A percentile compares a stretch with the other conserved stretches of the same genome.
Evolutionary conservation across 2,113 vertebrate genomes (phyloP).

Genomic region (Toxotes jaculatrix): DNA sequence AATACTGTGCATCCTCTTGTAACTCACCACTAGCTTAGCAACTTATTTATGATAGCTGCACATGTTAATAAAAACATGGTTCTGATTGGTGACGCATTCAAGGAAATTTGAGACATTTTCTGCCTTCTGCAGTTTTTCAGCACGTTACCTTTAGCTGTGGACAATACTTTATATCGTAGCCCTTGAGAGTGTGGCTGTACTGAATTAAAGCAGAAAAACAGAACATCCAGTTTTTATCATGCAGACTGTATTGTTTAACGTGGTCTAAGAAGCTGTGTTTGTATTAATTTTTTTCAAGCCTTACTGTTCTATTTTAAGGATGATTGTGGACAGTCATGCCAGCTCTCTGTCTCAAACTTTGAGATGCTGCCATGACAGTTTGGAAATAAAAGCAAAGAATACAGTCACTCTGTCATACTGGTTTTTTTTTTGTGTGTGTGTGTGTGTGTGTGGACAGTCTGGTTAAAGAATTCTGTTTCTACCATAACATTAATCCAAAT

Average conservation of each 20-base stretch:
- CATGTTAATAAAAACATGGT: background rate
- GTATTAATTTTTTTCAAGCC: conserved; percentile 48
- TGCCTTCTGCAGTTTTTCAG: conserved; percentile 43
- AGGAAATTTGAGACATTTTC: conserved; percentile 37
- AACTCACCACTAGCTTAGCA: conserved; percentile 5
- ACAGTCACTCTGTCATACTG: background rate
- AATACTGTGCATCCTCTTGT: conserved; percentile 4
- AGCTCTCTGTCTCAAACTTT: conserved; percentile 14
- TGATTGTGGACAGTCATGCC: conserved; percentile 21
- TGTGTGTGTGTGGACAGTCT: background rate
- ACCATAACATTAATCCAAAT: background rate
- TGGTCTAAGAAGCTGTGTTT: conserved; percentile 26
- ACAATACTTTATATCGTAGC: conserved; percentile 5
- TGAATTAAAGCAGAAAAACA: conserved; percentile 10
- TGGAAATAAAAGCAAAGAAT: conserved; percentile 63
- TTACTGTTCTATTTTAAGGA: conserved; percentile 50
- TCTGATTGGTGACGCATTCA: conserved; percentile 1
- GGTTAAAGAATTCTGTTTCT: background rate
- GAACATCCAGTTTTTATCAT: conserved; percentile 23
- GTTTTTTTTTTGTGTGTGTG: no score
- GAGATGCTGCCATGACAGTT: conserved; percentile 12
- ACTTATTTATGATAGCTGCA: conserved; percentile 12
- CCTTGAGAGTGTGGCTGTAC: conserved; percentile 35
- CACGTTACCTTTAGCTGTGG: conserved; percentile 58
- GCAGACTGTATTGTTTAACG: conserved; percentile 33